Base-by-base conservation (phyloP, 2,888 invertebrate species). In the Luperina testacea region DNA sequence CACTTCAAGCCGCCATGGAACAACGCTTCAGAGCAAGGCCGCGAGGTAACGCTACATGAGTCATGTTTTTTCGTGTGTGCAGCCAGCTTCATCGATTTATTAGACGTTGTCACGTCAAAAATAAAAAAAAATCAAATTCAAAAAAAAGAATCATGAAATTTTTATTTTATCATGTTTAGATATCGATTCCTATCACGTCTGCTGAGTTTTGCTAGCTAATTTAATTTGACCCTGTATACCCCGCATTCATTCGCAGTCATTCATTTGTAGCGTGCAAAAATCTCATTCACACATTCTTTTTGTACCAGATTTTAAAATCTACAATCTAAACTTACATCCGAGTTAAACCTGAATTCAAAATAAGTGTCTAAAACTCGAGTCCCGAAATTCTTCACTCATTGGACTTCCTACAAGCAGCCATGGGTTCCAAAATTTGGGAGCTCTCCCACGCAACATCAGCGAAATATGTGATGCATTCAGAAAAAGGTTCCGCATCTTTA, bases 361-460 rank as follows among this genome's bases (percentile, higher is more conserved):
- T 67, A 73, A 71, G 45, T 78, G 27, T 69, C 75, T 64, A 83
- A 83, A 69, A 32, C 0, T 53, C 27, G 8, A 53, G 72, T 78
- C 76, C 80, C 74, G 24, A 86, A 89, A 87, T 90, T 82, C 81
- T 73, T 85, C 68, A 81, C 20, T 83, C 88, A 80, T 89, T 88
- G 82, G 76, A 89, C 88, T 92, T 90, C 91, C 92, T 89, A 77
- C 68, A 72, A 72, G 17, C 51, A 72, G 15, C 51, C 81, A 83
- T 87, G 88, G 80, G 83, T 77, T 80, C 86, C 78, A 77, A 89
- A 87, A 88, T 90, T 88, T 81, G 78, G 77, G 45, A 65, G 77
- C 81, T 89, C 87, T 91, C 91, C 88, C 92, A 92, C 91, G 90
- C 87, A 45, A 48, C 45, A 0, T 2, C 65, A 42, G 57, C 64